These are phyloP conservation scores for Lethrus apterus DNA, from an alignment of 1,140 invertebrate species.

Conservation along the genomic window DNA sequence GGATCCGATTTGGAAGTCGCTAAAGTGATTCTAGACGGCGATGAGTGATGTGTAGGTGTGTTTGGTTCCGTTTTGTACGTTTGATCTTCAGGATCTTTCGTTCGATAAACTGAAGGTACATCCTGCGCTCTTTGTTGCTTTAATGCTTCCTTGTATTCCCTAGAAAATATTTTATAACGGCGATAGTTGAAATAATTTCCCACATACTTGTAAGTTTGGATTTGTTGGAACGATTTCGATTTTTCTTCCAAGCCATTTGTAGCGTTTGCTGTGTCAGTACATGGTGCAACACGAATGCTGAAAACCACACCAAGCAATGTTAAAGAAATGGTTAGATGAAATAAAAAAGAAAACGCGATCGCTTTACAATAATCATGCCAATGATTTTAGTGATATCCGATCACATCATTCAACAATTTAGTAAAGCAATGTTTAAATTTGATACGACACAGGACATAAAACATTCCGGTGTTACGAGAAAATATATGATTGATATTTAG, in stretches of 20 bases:
- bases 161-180: constrained; percentile 35
- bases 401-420: too few relatives aligned
- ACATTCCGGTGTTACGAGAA: too few relatives aligned
- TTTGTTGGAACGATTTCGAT: constrained; percentile 61
- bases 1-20: constrained; percentile 40
- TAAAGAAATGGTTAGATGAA: too few relatives aligned
- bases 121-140: constrained; percentile 74
- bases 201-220: constrained; percentile 75
- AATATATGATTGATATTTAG: too few relatives aligned
- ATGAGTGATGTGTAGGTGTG: constrained; percentile 37
- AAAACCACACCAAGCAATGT: constrained; percentile 26
- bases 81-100: constrained; percentile 45
- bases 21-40: constrained; percentile 28
- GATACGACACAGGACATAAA: too few relatives aligned
- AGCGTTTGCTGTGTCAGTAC: constrained; percentile 27
- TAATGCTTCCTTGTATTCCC: constrained; percentile 83
- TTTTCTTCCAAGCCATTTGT: constrained; percentile 52
- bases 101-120: constrained; percentile 58
- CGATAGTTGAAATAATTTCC: constrained; percentile 1
- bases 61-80: constrained; percentile 41
- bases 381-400: too few relatives aligned
- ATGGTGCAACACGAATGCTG: constrained; percentile 36
- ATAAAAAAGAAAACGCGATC: constrained; percentile 16
- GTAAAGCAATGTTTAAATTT: too few relatives aligned
- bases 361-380: too few relatives aligned